Evolutionary conservation across 1,140 invertebrate species (phyloP), one percentile per base, ranked within the genome.

Genomic region (Argopecten irradians): DNA sequence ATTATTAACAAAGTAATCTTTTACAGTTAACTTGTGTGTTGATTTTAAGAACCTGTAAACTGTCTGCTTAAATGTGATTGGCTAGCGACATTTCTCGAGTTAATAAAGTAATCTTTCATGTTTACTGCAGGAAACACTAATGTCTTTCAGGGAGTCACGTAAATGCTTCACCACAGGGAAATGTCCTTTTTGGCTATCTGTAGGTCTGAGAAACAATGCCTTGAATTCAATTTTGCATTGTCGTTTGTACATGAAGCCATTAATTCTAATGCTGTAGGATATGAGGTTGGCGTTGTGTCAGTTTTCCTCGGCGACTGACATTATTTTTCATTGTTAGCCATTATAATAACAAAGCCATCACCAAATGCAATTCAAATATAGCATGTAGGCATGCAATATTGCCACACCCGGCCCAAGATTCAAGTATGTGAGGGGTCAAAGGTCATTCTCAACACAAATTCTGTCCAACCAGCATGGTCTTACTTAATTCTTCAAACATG

Each of bases 291-390:
- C 55, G 11, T 28, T 55, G 43, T 71, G 55, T 71, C 55, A 71
- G 22, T 71, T 71, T 28, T 71, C 55, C 55, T n/a, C 1, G 55
- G n/a, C 16, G 55, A 71, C 55, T 71, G 55, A 71, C 55, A 71
- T 71, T 71, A 71, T 71, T 28, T 71, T 71, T 71, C 55, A 71
- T 71, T 71, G 55, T 71, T 71, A 71, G 55, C 55, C 55, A 71
- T 71, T 86, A 86, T 86, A 36, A 82, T 39, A 82, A 86, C 86
- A 86, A 55, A 86, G 55, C 86, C 86, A 86, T 86, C 86, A 86
- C 86, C 86, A 86, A 82, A 86, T 82, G 82, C 82, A 82, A 55
- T 86, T 82, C 55, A 86, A 86, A 86, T 86, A 82, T 82, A 86
- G 55, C 86, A 86, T 86, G 86, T 82, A 82, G 82, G 46, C 86